Evolutionary conservation across 2,797 vertebrate species (phyloP).

Genomic region (Xerus rutilus): DNA sequence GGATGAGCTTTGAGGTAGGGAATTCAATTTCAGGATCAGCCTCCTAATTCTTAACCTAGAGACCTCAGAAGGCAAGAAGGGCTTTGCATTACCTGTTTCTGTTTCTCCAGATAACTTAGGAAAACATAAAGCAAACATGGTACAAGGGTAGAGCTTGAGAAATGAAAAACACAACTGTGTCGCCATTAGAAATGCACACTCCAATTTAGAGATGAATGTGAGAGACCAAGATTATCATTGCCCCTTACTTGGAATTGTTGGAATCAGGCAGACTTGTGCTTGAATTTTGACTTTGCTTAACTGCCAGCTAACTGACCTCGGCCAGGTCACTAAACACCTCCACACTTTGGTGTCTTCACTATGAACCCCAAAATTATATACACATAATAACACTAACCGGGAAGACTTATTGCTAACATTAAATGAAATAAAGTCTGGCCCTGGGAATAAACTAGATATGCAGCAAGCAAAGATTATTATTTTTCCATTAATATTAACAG

Average conservation of each 20-base stretch:
- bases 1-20: neutral
- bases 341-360: neutral
- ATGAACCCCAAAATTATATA: neutral
- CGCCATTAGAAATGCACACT: neutral
- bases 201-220: neutral
- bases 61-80: neutral
- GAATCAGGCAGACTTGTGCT: no score
- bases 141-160: neutral
- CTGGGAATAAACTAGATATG: neutral
- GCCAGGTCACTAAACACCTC: neutral
- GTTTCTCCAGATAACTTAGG: neutral
- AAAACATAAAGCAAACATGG: neutral
- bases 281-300: neutral
- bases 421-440: neutral
- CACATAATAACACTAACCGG: neutral
- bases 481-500: slow-evolving; percentile 39
- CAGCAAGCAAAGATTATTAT: slow-evolving; percentile 5
- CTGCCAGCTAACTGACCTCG: neutral
- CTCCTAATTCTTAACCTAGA: neutral
- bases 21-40: neutral
- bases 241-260: neutral
- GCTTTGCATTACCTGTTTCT: neutral
- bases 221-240: neutral
- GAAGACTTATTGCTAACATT: neutral
- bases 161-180: neutral